Conservation (phyloP, 2,113 vertebrate genomes). For the Mellivora capensis region DNA sequence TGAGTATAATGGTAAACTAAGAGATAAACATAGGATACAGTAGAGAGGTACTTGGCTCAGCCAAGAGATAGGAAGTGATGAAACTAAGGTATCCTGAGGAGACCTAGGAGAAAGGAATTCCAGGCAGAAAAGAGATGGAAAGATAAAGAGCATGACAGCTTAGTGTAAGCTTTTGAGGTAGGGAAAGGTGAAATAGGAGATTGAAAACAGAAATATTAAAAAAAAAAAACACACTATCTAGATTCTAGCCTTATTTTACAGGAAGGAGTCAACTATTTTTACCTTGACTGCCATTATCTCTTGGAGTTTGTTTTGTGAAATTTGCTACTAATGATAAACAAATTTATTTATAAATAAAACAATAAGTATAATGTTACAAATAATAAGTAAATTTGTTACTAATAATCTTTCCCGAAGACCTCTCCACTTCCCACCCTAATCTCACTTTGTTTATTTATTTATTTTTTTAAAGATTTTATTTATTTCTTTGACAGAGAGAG, state of each 20-base stretch:
- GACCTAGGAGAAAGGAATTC: neutral
- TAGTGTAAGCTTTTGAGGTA: neutral
- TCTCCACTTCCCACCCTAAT: neutral
- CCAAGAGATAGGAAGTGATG: neutral
- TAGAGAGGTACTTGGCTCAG: neutral
- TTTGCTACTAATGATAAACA: neutral
- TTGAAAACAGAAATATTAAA: neutral
- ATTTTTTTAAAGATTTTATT: no score
- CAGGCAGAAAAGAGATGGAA: neutral
- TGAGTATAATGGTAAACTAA: neutral
- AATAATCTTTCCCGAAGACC: neutral
- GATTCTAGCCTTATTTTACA: neutral
- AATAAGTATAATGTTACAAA: neutral
- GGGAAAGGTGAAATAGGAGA: neutral
- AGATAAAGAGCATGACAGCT: neutral
- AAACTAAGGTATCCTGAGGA: neutral
- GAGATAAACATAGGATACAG: neutral
- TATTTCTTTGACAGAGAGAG: no score
- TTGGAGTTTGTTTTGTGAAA: neutral
- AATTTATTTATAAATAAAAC: neutral
- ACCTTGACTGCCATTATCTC: neutral
- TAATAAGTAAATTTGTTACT: neutral
- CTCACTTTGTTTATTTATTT: no score
- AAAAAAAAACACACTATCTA: no score
- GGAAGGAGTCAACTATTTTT: neutral